phyloP scores from a whole-genome alignment of 2,888 invertebrate genomes.

The Pristionchus exspectatus region DNA sequence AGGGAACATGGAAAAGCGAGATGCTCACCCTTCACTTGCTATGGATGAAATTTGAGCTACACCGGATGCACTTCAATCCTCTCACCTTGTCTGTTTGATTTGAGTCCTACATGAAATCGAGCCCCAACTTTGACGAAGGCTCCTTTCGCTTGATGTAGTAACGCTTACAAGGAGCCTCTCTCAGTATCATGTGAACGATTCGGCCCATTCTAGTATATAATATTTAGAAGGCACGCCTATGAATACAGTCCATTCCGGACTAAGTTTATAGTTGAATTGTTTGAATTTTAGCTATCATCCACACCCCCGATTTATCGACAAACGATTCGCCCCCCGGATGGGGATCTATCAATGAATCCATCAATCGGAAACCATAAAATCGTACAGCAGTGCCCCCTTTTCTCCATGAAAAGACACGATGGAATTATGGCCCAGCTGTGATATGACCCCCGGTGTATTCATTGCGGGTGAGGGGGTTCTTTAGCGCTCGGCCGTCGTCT shows the following conservation, averaged over 20 bases:
- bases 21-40: not conserved
- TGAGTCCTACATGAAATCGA: not conserved
- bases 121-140: not conserved
- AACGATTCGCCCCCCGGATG: not conserved
- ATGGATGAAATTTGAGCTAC: not conserved
- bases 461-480: not conserved
- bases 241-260: too few relatives aligned
- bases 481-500: not conserved
- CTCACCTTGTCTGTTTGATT: conserved; percentile 17
- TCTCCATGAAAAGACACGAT: not conserved
- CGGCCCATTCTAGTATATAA: too few relatives aligned
- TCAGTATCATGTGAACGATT: too few relatives aligned
- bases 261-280: too few relatives aligned
- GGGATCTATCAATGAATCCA: not conserved
- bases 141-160: not conserved
- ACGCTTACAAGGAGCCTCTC: not conserved
- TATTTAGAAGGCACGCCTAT: too few relatives aligned
- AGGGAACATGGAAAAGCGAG: not conserved
- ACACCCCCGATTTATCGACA: not conserved
- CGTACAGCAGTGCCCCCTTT: conserved; percentile 27
- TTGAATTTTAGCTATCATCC: too few relatives aligned
- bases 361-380: conserved; percentile 41
- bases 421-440: conserved; percentile 35
- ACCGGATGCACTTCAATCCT: conserved; percentile 25
- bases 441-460: conserved; percentile 45